phyloP scores from a whole-genome alignment of 2,797 vertebrate genomes.

The Bucorvus abyssinicus region DNA sequence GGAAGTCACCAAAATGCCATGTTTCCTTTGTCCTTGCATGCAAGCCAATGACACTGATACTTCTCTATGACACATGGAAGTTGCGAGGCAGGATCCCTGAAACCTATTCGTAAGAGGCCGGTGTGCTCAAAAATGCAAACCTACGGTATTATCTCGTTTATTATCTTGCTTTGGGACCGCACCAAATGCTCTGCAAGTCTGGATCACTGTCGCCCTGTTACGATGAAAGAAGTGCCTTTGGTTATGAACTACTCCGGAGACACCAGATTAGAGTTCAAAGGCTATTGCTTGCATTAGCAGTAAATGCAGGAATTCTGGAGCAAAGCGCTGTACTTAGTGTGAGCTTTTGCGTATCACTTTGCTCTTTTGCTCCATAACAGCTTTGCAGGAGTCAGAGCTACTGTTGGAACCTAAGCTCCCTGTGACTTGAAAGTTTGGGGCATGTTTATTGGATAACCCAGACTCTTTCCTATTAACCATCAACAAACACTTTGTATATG shows the following conservation, averaged over 20 bases:
- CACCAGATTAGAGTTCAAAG: slow-evolving; percentile 66
- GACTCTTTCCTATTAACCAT: slow-evolving; percentile 47
- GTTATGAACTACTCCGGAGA: slow-evolving; percentile 43
- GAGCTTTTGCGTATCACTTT: slow-evolving; percentile 34
- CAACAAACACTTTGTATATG: slow-evolving; percentile 60
- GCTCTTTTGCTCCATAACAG: neutral
- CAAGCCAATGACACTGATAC: neutral
- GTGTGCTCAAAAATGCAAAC: slow-evolving; percentile 24
- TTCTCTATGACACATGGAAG: neutral
- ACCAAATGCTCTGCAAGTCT: slow-evolving; percentile 47
- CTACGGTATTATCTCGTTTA: slow-evolving; percentile 20
- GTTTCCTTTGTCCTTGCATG: neutral
- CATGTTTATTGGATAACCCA: slow-evolving; percentile 21
- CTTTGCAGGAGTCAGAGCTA: neutral
- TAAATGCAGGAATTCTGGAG: slow-evolving; percentile 58
- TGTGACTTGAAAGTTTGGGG: slow-evolving; percentile 17
- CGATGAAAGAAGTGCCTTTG: slow-evolving; percentile 59
- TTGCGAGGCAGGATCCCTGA: neutral
- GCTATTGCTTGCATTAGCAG: slow-evolving; percentile 52
- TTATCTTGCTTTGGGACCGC: slow-evolving; percentile 49
- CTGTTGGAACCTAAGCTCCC: slow-evolving; percentile 37
- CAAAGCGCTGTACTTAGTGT: slow-evolving; percentile 31
- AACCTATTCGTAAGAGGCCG: neutral
- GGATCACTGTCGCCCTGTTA: slow-evolving; percentile 60
- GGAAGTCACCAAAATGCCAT: neutral